Conservation (phyloP, 2,888 invertebrate species). For the Erpobdella octoculata region DNA sequence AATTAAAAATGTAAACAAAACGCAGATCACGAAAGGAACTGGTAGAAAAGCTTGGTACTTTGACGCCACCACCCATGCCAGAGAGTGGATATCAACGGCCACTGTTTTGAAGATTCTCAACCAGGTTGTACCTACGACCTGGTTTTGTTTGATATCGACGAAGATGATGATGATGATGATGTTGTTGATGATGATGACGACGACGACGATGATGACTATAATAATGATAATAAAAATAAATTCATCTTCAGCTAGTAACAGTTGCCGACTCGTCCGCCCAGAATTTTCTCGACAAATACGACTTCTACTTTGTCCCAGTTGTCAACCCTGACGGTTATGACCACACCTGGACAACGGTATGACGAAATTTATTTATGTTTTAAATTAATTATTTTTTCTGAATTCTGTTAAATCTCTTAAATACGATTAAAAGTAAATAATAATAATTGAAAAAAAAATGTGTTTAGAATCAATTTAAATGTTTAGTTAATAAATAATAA, state of each 20-base stretch:
- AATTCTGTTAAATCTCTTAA: too few relatives aligned
- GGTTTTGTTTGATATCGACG: too few relatives aligned
- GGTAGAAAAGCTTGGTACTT: slow-evolving; percentile 31
- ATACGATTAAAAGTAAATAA: too few relatives aligned
- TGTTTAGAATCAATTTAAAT: too few relatives aligned
- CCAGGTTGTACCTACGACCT: too few relatives aligned
- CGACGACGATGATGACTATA: background rate
- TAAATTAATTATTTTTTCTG: too few relatives aligned
- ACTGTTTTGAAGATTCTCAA: slow-evolving; percentile 34
- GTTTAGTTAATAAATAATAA: too few relatives aligned
- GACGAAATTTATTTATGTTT: background rate
- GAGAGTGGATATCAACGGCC: slow-evolving; percentile 37
- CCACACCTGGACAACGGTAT: slow-evolving; percentile 30
- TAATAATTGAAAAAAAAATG: too few relatives aligned
- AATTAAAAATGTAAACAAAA: background rate
- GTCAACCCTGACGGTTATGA: slow-evolving; percentile 36
- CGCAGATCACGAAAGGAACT: slow-evolving; percentile 28
- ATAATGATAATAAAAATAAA: background rate
- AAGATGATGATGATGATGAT: background rate
- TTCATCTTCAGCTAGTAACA: background rate
- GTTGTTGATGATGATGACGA: background rate
- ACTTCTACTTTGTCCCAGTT: slow-evolving; percentile 35
- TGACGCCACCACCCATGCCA: slow-evolving; percentile 35
- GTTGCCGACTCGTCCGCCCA: slow-evolving; percentile 27
- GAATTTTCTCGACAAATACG: slow-evolving; percentile 32